Base-by-base conservation (phyloP, 1,140 invertebrate genomes). In the Anoplolepis gracilipes region DNA sequence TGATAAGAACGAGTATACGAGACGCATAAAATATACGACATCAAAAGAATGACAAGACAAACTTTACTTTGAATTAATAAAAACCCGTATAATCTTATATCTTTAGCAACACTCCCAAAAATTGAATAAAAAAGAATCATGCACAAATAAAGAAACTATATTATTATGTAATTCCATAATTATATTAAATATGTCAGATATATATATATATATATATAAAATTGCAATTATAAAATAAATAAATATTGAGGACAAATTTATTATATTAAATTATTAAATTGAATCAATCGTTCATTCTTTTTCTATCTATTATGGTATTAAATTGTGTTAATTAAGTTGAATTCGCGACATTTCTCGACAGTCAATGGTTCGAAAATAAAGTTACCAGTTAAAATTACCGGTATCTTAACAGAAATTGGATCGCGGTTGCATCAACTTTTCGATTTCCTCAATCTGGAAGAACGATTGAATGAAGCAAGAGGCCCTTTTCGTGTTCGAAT, bases 401-500 rank as follows among this genome's bases (percentile, higher is more conserved):
- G 78, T 82, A 82, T 42, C 67, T 82, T 53, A 53, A 59, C 78
- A 82, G 67, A 82, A 82, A 82, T 82, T 82, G 78, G 67, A 82
- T 82, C 78, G 78, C 55, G 78, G 78, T 82, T 82, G 78, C 67
- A 73, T 82, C 78, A 82, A 82, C 78, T 82, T 86, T 87, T 89
- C 88, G 67, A 84, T 89, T 75, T 84, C 85, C 69, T 42, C 65
- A 64, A 88, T 82, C 82, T 87, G 86, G 73, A 88, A 81, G 76
- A 89, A 79, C 36, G 87, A 89, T 89, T 87, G 87, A 62, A 49
- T 46, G 46, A 49, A 11, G 81, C 57, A 73, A 64, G 46, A 42
- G 42, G 59, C 33, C 76, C 70, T 61, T 82, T 59, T 64, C 88
- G 85, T 85, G 88, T 87, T 87, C 88, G 84, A 89, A 90, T 90